phyloP scores from a whole-genome alignment of 2,888 invertebrate species.

The Slavum lentiscoides region DNA sequence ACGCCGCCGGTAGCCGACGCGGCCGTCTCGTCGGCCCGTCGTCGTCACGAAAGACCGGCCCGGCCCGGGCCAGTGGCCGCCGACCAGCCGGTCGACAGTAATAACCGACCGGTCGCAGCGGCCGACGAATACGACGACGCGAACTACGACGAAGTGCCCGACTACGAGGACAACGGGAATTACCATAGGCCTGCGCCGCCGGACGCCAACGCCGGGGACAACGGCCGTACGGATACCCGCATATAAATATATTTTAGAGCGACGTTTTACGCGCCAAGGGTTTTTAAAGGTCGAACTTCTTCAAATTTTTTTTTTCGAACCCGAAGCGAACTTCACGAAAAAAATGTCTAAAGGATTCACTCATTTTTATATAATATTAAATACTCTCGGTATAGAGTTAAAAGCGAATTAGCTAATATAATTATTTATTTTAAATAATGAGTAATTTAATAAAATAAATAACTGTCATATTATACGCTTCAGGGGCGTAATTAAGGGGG shows the following conservation, averaged over 20 bases:
- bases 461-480: no score
- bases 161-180: conserved; percentile 11
- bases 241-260: neutral
- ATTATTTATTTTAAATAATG: no score
- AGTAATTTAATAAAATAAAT: no score
- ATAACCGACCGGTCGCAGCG: neutral
- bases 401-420: no score
- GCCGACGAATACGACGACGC: conserved; percentile 2
- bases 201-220: neutral
- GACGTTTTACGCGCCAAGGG: no score
- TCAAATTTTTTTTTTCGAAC: no score
- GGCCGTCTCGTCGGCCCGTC: conserved; percentile 18
- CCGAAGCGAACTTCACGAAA: no score
- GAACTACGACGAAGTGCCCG: conserved; percentile 9
- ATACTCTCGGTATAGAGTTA: no score
- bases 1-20: conserved; percentile 2
- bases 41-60: neutral
- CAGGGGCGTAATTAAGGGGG: no score
- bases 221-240: neutral
- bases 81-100: neutral
- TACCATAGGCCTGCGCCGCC: neutral
- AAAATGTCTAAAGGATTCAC: no score
- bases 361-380: no score
- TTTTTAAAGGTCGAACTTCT: no score
- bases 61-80: conserved; percentile 12